These are phyloP conservation scores for Lethrus apterus DNA, from an alignment of 1,140 invertebrate species.

Conservation along the genomic window DNA sequence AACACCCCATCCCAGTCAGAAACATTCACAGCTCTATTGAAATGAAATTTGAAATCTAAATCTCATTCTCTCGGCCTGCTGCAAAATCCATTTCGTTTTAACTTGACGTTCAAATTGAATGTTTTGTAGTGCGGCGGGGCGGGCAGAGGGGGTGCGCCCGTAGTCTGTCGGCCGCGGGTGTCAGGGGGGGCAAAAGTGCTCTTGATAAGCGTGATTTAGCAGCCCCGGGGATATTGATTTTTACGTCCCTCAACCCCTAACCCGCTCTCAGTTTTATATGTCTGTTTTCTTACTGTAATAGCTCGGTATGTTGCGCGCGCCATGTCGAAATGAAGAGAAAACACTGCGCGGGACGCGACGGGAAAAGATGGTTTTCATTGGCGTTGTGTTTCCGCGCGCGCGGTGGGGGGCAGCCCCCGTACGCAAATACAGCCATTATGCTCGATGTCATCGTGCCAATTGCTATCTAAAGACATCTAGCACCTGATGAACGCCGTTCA, in stretches of 20 bases:
- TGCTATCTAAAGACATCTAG: too few species aligned
- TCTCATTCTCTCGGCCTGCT: constrained; percentile 49
- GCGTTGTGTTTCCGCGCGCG: constrained; percentile 39
- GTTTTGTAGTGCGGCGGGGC: constrained; percentile 42
- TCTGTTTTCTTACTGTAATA: constrained; percentile 46
- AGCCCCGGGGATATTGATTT: constrained; percentile 65
- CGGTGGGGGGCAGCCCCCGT: constrained; percentile 28
- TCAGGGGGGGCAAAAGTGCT: constrained; percentile 52
- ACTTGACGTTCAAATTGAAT: constrained; percentile 42
- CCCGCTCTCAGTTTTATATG: constrained; percentile 45
- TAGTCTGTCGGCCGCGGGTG: neutral
- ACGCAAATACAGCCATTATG: constrained; percentile 42
- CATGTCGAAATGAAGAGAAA: constrained; percentile 34
- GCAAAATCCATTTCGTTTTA: constrained; percentile 44
- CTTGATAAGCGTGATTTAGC: constrained; percentile 66
- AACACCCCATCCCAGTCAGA: too few species aligned
- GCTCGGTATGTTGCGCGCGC: constrained; percentile 37
- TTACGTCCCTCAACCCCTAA: constrained; percentile 45
- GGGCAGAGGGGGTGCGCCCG: constrained; percentile 15
- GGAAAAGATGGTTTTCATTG: constrained; percentile 41
- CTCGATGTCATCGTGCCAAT: constrained; percentile 22
- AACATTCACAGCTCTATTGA: too few species aligned
- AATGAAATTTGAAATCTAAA: constrained; percentile 39
- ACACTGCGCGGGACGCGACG: constrained; percentile 29
- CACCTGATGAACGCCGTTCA: too few species aligned